Conservation (phyloP, 2,113 vertebrate genomes). For the Clarias magur region DNA sequence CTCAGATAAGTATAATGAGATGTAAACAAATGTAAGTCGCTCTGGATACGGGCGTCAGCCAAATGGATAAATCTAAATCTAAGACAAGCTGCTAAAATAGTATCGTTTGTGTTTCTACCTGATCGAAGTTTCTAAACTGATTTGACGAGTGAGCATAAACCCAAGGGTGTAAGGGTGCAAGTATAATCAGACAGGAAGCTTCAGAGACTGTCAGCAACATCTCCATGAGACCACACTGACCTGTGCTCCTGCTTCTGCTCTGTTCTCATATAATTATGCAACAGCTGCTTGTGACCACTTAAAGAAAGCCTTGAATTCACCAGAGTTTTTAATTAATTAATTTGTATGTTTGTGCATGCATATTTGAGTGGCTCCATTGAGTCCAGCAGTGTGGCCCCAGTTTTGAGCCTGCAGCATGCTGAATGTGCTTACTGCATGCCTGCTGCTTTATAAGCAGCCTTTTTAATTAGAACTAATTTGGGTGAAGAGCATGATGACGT, state of each 20-base stretch:
- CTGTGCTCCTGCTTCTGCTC: constrained; percentile 1
- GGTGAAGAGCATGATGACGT: constrained; percentile 48
- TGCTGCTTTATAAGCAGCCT: constrained; percentile 57
- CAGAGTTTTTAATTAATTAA: constrained; percentile 8
- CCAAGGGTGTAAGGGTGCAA: constrained; percentile 17
- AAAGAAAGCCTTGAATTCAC: constrained; percentile 34
- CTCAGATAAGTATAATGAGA: too few relatives aligned
- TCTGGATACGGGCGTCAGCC: too few relatives aligned
- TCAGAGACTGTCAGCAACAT: constrained; percentile 37
- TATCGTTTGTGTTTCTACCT: neutral
- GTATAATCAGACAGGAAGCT: constrained; percentile 31
- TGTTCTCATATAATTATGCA: constrained; percentile 42
- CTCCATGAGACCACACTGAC: constrained; percentile 30
- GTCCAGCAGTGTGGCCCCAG: constrained; percentile 18
- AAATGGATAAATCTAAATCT: too few relatives aligned
- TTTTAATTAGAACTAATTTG: constrained; percentile 62
- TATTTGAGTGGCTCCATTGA: constrained; percentile 10
- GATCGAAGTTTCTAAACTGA: too few relatives aligned
- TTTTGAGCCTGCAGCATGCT: constrained; percentile 37
- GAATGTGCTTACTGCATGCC: constrained; percentile 46
- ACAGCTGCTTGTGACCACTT: constrained; percentile 35
- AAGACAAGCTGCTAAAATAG: neutral
- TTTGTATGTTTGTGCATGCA: constrained; percentile 12
- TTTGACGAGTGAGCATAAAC: constrained; percentile 25
- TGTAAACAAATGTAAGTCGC: too few relatives aligned